Evolutionary conservation across 64 coral and sea anemone species (phyloP).

Genomic region (Montipora cactus): DNA sequence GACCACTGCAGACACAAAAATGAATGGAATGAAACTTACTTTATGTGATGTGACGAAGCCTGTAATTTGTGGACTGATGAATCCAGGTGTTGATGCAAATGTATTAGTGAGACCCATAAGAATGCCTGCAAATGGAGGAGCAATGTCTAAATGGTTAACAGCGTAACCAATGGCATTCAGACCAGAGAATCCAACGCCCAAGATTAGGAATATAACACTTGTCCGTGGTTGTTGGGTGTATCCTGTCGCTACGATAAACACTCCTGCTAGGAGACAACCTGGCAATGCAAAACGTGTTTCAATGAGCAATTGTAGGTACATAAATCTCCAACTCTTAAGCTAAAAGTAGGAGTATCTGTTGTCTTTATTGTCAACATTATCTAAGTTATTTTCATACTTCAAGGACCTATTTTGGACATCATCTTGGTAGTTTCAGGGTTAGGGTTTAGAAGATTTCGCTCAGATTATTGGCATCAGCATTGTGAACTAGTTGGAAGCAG

Average conservation of each 20-base stretch:
- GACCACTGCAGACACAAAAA: neutral
- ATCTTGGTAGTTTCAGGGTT: too few species aligned
- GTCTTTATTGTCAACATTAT: too few species aligned
- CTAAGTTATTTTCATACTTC: too few species aligned
- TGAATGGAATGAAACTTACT: conserved; percentile 19
- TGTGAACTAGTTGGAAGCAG: too few species aligned
- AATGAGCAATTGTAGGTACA: neutral
- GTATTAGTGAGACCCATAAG: conserved; percentile 98
- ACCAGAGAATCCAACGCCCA: conserved; percentile 98
- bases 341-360: too few species aligned
- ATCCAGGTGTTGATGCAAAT: conserved; percentile 95
- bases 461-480: too few species aligned
- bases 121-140: conserved; percentile 90
- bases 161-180: conserved; percentile 98
- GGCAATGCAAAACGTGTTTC: neutral
- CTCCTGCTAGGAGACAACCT: conserved; percentile 96
- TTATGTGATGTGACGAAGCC: conserved; percentile 93
- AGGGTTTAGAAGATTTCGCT: too few species aligned
- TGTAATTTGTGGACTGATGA: conserved; percentile 95
- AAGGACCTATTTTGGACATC: too few species aligned
- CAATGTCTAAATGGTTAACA: conserved; percentile 98
- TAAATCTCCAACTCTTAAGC: too few species aligned
- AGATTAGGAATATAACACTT: conserved; percentile 92
- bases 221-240: conserved; percentile 78
- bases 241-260: conserved; percentile 96